phyloP scores from a whole-genome alignment of 1,140 invertebrate species.

The Drosophila santomea region DNA sequence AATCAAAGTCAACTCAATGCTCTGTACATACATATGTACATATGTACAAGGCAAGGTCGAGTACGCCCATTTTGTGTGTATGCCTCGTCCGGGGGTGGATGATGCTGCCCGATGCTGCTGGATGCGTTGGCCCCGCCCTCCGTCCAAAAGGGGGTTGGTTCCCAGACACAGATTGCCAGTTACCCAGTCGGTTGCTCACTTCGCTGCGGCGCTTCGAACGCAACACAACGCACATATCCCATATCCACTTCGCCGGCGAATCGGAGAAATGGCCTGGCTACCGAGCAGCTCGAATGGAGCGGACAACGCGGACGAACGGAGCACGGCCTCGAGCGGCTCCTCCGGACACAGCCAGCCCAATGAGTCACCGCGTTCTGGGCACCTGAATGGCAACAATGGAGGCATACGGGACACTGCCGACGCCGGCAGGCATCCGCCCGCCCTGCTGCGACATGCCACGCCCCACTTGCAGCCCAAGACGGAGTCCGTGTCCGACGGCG shows the following conservation, averaged over 20 bases:
- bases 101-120: neutral
- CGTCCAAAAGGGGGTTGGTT: conserved; percentile 26
- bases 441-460: conserved; percentile 63
- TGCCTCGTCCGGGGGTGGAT: conserved; percentile 4
- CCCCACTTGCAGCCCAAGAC: conserved; percentile 73
- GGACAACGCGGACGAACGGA: conserved; percentile 69
- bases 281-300: conserved; percentile 65
- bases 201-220: conserved; percentile 3
- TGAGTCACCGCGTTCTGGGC: conserved; percentile 21
- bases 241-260: neutral
- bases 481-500: conserved; percentile 79
- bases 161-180: neutral
- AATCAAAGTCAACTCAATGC: too few species aligned
- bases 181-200: conserved; percentile 25
- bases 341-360: conserved; percentile 29
- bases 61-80: conserved; percentile 7
- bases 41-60: neutral
- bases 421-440: conserved; percentile 47
- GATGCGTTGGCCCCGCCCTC: conserved; percentile 9
- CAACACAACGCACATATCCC: conserved; percentile 4
- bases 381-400: conserved; percentile 2
- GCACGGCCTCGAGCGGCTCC: conserved; percentile 54
- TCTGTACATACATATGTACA: neutral
- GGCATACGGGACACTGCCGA: neutral
- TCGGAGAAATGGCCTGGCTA: conserved; percentile 62